A percentile compares a stretch with the other conserved stretches of the same genome.
phyloP scores from a whole-genome alignment of 2,888 invertebrate species.

The Teinopalpus imperialis region DNA sequence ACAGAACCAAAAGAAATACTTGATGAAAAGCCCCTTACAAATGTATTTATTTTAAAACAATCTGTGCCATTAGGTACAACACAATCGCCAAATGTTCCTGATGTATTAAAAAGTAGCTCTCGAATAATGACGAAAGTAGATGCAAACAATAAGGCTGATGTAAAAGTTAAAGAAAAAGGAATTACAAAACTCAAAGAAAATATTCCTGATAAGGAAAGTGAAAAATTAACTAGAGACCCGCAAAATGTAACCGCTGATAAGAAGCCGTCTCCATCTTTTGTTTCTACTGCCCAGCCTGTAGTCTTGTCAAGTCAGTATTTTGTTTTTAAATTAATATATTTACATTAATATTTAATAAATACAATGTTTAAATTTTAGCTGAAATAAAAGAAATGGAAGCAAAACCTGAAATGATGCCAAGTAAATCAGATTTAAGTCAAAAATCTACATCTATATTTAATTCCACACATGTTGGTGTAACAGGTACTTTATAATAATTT shows the following conservation, averaged over 20 bases:
- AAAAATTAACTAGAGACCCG: slow-evolving; percentile 22
- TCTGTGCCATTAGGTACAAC: slow-evolving; percentile 35
- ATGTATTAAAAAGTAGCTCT: slow-evolving; percentile 45
- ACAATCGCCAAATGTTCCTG: slow-evolving; percentile 42
- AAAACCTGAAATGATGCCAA: slow-evolving; percentile 33
- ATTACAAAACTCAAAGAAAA: slow-evolving; percentile 52
- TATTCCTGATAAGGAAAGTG: slow-evolving; percentile 39
- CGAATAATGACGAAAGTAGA: slow-evolving; percentile 38
- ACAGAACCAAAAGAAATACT: slow-evolving; percentile 32
- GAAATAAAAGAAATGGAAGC: slow-evolving; percentile 37
- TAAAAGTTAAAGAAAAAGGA: slow-evolving; percentile 42
- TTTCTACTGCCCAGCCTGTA: slow-evolving; percentile 33
- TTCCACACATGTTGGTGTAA: slow-evolving; percentile 35
- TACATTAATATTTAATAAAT: background rate
- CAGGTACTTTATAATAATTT: slow-evolving; percentile 30
- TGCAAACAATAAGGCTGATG: slow-evolving; percentile 31
- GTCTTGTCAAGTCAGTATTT: slow-evolving; percentile 1
- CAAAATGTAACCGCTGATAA: slow-evolving; percentile 32
- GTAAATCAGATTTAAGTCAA: slow-evolving; percentile 30
- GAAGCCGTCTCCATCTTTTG: slow-evolving; percentile 37
- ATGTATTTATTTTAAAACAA: slow-evolving; percentile 51
- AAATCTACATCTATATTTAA: slow-evolving; percentile 41
- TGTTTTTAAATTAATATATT: background rate
- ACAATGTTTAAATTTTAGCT: slow-evolving; percentile 31
- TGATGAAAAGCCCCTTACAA: slow-evolving; percentile 51